Percentiles rank a stretch among this genome's conserved stretches.
Evolutionary conservation across 2,113 vertebrate genomes (phyloP).

Genomic region (Mungos mungo): DNA sequence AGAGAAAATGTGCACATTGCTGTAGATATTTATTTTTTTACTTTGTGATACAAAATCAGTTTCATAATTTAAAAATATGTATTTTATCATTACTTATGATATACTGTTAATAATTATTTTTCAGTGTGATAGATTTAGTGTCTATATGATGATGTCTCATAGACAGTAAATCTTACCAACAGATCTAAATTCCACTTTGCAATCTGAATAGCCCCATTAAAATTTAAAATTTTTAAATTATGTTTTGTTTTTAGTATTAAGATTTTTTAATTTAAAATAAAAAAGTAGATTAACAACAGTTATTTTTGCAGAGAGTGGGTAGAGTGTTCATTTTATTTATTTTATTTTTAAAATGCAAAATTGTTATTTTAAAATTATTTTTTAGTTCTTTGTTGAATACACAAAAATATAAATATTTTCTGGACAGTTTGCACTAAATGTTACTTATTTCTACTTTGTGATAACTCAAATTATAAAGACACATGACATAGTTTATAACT

Average conservation of each 20-base stretch:
- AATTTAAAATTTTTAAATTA: constrained; percentile 36
- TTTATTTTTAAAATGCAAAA: neutral
- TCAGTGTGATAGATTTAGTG: neutral
- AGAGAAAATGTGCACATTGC: neutral
- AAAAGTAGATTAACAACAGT: constrained; percentile 51
- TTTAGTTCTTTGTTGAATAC: neutral
- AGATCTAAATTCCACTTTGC: constrained; percentile 70
- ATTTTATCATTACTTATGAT: neutral
- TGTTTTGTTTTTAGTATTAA: constrained; percentile 66
- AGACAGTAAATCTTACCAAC: constrained; percentile 56
- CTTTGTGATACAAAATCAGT: neutral
- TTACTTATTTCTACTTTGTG: neutral
- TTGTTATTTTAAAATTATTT: neutral
- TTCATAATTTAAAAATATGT: neutral
- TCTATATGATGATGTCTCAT: constrained; percentile 43
- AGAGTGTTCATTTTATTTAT: constrained; percentile 32
- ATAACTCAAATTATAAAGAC: neutral
- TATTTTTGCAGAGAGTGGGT: constrained; percentile 41
- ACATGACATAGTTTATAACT: neutral
- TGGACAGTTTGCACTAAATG: neutral
- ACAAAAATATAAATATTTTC: neutral
- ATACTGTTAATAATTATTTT: neutral
- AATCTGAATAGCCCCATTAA: constrained; percentile 66
- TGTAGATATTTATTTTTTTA: neutral
- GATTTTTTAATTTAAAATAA: constrained; percentile 58